Evolutionary conservation across 2,797 vertebrate genomes (phyloP), one percentile per base, ranked within the genome.

Genomic region (Apogon talboti): DNA sequence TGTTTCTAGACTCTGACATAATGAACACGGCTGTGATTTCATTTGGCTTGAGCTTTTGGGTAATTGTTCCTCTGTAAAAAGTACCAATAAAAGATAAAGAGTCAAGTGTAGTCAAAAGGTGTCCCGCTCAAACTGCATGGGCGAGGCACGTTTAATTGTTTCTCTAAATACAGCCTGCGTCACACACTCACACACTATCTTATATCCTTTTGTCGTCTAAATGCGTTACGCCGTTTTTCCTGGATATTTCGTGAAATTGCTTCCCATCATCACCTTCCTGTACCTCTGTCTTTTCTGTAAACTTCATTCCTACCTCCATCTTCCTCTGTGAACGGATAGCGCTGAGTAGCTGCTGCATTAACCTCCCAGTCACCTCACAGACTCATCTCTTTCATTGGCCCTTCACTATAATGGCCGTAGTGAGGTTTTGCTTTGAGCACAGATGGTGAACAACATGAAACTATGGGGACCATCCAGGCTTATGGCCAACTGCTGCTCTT

Each of bases 361-460:
- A 88, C 85, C 87, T 86, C 77, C 51, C 74, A 58, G 52, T 83
- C 73, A 85, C 83, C 83, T 75, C 82, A 37, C 62, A 44, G 66
- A 48, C 83, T 85, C 74, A 56, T 82, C 74, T 76, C 73, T 79
- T 76, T 86, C 63, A 81, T 78, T 66, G 76, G 61, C 61, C 68
- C 77, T 77, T 79, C 80, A 52, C 67, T 56, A 5, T 79, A 72
- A 80, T 70, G 74, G 69, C 61, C 43, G 11, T 21, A 63, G 70
- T 18, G 53, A 79, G 68, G 65, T 77, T 86, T 74, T 77, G 72
- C 70, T 85, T 84, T 81, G 82, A 85, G 81, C 87, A 81, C 88
- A 88, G 87, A 92, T 90, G 87, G 87, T 54, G 76, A 87, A 70
- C 86, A 80, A 84, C 82, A 74, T 82, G 84, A 86, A 88, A 78